These are phyloP conservation scores for Agrenia bidenticulata DNA, from an alignment of 2,888 invertebrate species.

Conservation along the genomic window DNA sequence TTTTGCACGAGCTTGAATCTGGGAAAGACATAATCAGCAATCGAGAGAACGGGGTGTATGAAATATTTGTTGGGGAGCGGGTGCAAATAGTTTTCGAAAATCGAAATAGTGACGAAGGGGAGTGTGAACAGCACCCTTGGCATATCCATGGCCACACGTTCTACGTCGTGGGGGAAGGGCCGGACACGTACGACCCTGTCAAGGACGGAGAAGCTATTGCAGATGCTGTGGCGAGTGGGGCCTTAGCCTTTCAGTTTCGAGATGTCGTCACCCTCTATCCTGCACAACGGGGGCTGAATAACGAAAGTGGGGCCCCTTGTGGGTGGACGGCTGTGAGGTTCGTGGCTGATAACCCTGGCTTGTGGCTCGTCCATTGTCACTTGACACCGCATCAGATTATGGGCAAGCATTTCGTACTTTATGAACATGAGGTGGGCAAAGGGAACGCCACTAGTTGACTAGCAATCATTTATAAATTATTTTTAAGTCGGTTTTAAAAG, in stretches of 20 bases:
- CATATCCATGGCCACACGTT: slow-evolving; percentile 44
- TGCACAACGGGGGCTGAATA: slow-evolving; percentile 22
- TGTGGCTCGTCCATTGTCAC: slow-evolving; percentile 47
- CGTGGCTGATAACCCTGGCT: slow-evolving; percentile 38
- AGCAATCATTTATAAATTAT: too few species aligned
- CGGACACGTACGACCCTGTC: slow-evolving; percentile 23
- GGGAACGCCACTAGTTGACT: neutral
- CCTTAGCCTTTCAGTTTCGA: slow-evolving; percentile 25
- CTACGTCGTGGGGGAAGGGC: slow-evolving; percentile 39
- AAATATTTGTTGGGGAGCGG: slow-evolving; percentile 27
- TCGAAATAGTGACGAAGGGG: slow-evolving; percentile 37
- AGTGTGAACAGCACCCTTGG: slow-evolving; percentile 45
- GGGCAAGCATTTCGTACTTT: slow-evolving; percentile 43
- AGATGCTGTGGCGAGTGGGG: slow-evolving; percentile 9
- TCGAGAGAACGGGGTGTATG: slow-evolving; percentile 31
- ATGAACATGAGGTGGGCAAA: slow-evolving; percentile 31
- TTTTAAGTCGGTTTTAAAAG: too few species aligned
- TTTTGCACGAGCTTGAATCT: slow-evolving; percentile 31
- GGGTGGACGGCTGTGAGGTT: slow-evolving; percentile 44
- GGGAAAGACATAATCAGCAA: slow-evolving; percentile 14
- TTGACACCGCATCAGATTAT: slow-evolving; percentile 41
- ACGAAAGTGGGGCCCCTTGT: slow-evolving; percentile 33
- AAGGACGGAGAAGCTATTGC: slow-evolving; percentile 23
- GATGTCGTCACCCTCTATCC: slow-evolving; percentile 43
- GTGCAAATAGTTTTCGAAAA: slow-evolving; percentile 45